These are phyloP conservation scores for Drosophila eohydei DNA, from an alignment of 2,888 invertebrate genomes.

Conservation along the genomic window DNA sequence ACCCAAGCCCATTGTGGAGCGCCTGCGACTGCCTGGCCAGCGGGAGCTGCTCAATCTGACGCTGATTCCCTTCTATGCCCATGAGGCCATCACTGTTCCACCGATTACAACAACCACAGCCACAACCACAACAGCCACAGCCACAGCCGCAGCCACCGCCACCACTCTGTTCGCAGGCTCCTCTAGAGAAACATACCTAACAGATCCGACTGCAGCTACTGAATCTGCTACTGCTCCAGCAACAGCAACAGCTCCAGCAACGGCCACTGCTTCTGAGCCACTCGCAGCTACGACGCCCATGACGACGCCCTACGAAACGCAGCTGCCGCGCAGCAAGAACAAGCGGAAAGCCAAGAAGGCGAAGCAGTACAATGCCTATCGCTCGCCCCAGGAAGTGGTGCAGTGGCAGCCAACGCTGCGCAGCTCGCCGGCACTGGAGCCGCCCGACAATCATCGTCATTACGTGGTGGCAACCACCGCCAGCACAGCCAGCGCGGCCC, in stretches of 20 bases:
- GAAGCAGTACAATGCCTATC: constrained; percentile 70
- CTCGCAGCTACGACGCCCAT: constrained; percentile 25
- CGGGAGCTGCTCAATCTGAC: constrained; percentile 71
- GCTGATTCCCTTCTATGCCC: constrained; percentile 83
- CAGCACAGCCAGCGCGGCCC: neutral
- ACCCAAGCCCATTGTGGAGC: constrained; percentile 76
- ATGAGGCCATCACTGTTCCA: constrained; percentile 75
- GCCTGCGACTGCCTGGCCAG: constrained; percentile 60
- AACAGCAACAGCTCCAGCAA: neutral
- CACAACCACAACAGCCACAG: neutral
- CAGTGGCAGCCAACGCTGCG: constrained; percentile 58
- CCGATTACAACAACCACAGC: constrained; percentile 12
- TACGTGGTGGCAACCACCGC: constrained; percentile 11
- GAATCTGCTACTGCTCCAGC: neutral
- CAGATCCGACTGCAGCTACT: neutral
- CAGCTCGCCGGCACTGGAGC: constrained; percentile 11
- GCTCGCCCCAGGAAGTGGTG: constrained; percentile 74
- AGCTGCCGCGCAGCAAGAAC: constrained; percentile 39
- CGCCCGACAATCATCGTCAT: constrained; percentile 69
- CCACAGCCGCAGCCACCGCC: neutral
- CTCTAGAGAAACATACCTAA: neutral
- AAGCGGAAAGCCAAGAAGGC: constrained; percentile 60
- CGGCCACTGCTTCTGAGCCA: constrained; percentile 1
- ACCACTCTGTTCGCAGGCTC: neutral
- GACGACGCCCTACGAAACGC: constrained; percentile 49